Percentiles rank a stretch among this genome's conserved stretches.
Evolutionary conservation across 1,140 invertebrate genomes (phyloP).

Genomic region (Melipona quadrifasciata): DNA sequence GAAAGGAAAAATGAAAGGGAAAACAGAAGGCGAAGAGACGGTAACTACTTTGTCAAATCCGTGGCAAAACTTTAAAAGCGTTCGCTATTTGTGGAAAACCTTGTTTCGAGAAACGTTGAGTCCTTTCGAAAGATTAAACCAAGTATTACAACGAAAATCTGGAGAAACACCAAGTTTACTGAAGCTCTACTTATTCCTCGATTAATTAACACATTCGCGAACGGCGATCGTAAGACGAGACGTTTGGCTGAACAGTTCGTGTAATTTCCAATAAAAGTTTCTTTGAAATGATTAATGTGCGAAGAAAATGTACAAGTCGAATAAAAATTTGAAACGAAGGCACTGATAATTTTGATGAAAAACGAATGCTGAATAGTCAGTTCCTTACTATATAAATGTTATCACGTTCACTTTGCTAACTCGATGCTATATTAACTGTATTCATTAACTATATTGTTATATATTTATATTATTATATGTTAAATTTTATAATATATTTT

Average conservation of each 20-base stretch:
- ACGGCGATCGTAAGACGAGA: not conserved
- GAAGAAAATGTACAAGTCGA: too few relatives aligned
- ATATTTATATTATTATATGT: too few relatives aligned
- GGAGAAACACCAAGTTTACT: not conserved
- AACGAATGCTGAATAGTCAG: too few relatives aligned
- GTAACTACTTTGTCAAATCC: not conserved
- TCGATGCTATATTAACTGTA: too few relatives aligned
- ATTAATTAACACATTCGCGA: not conserved
- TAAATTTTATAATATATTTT: too few relatives aligned
- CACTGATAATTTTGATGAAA: too few relatives aligned
- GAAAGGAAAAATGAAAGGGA: conserved; percentile 1
- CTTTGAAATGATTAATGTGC: too few relatives aligned
- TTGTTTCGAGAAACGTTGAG: not conserved
- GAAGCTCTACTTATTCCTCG: not conserved
- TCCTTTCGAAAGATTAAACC: not conserved
- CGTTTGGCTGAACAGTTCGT: not conserved
- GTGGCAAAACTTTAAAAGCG: not conserved
- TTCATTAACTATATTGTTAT: too few relatives aligned
- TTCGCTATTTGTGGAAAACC: not conserved
- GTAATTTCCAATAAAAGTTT: too few relatives aligned
- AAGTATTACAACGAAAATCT: not conserved
- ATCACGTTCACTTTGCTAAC: too few relatives aligned
- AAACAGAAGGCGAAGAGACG: not conserved
- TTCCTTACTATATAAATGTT: too few relatives aligned
- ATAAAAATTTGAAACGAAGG: too few relatives aligned